Conservation (phyloP, 1,140 invertebrate species). For the Xylocopa sonorina region DNA sequence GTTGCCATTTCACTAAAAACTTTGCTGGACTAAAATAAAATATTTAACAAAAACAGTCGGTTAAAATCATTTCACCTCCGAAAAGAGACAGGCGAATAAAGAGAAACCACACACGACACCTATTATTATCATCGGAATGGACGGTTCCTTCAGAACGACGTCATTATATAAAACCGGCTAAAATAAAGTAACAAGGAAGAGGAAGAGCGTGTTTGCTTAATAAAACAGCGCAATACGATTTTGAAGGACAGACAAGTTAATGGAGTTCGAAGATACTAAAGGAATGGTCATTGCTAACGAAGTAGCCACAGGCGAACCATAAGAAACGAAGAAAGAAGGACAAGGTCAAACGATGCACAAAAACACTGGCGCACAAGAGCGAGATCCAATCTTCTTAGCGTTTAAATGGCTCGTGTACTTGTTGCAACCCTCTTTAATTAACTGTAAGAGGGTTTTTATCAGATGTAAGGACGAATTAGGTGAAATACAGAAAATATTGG, state of each 20-base stretch:
- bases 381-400: too few relatives aligned
- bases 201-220: neutral
- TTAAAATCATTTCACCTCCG: too few relatives aligned
- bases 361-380: neutral
- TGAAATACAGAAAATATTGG: too few relatives aligned
- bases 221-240: conserved; percentile 46
- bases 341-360: conserved; percentile 29
- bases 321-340: conserved; percentile 44
- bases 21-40: too few relatives aligned
- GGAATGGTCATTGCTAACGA: conserved; percentile 31
- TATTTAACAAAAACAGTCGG: too few relatives aligned
- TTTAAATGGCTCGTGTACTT: neutral
- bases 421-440: neutral
- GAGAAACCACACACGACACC: neutral
- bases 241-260: conserved; percentile 30
- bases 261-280: conserved; percentile 55
- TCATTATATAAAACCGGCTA: too few relatives aligned
- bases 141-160: conserved; percentile 13
- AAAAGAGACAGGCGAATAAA: too few relatives aligned
- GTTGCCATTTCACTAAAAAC: too few relatives aligned
- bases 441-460: neutral
- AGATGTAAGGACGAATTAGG: too few relatives aligned
- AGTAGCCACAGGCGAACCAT: conserved; percentile 47
- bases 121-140: conserved; percentile 9
- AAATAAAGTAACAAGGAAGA: neutral